phyloP scores from a whole-genome alignment of 2,113 vertebrate genomes.

The Garra rufa region DNA sequence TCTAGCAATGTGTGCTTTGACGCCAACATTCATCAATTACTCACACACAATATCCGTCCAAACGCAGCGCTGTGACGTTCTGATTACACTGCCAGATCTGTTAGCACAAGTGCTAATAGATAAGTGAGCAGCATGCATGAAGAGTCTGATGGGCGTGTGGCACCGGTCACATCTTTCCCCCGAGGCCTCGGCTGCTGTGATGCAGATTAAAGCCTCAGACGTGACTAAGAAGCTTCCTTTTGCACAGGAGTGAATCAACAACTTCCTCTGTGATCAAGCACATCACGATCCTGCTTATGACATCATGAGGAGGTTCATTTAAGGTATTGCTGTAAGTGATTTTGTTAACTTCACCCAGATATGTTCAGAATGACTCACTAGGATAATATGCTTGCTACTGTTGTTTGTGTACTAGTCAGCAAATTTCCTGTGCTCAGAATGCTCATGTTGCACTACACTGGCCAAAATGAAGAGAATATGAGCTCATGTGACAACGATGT shows the following conservation, averaged over 20 bases:
- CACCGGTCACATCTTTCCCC: not conserved
- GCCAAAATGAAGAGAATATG: no score
- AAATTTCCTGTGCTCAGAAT: not conserved
- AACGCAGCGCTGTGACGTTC: not conserved
- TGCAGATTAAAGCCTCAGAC: not conserved
- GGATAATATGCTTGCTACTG: not conserved
- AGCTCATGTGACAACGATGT: no score
- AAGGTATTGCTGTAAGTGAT: not conserved
- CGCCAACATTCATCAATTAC: conserved; percentile 15
- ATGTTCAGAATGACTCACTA: not conserved
- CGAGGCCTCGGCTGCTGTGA: not conserved
- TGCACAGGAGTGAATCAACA: not conserved
- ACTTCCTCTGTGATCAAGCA: not conserved
- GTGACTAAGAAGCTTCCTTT: not conserved
- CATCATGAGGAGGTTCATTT: not conserved
- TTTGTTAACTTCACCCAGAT: not conserved
- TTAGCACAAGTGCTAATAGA: conserved; percentile 22
- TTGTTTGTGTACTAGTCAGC: not conserved
- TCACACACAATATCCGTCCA: conserved; percentile 7
- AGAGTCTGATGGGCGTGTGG: not conserved
- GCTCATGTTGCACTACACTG: no score
- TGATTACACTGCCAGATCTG: not conserved
- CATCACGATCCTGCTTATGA: not conserved
- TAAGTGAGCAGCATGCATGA: not conserved
- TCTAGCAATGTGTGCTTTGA: not conserved